Conservation (phyloP, 1,140 invertebrate species). For the Drosophila pandora region DNA sequence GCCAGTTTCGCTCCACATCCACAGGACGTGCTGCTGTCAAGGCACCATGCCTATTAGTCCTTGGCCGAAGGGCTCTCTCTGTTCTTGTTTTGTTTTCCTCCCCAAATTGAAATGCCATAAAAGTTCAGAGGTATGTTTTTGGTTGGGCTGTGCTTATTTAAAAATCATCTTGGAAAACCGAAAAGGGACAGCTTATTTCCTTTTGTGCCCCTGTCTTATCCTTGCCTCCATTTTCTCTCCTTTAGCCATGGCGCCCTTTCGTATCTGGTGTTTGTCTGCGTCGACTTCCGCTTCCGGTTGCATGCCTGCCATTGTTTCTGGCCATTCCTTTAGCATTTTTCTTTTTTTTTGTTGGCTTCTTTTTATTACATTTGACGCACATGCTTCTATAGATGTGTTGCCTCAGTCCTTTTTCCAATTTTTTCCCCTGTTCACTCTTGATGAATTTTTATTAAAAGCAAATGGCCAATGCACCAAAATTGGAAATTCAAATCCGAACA, state of each 20-base stretch:
- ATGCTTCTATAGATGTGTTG: slow-evolving; percentile 26
- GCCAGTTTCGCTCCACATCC: slow-evolving; percentile 28
- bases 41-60: slow-evolving; percentile 51
- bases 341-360: slow-evolving; percentile 2
- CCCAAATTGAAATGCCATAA: slow-evolving; percentile 79
- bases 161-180: slow-evolving; percentile 47
- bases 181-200: slow-evolving; percentile 37
- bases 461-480: slow-evolving; percentile 46
- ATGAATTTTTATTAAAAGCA: slow-evolving; percentile 60
- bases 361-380: slow-evolving; percentile 63
- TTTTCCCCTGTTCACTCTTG: slow-evolving; percentile 40
- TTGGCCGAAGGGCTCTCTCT: slow-evolving; percentile 18
- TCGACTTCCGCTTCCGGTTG: slow-evolving; percentile 74
- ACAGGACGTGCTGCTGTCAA: slow-evolving; percentile 45
- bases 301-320: slow-evolving; percentile 61
- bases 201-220: slow-evolving; percentile 35
- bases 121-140: slow-evolving; percentile 39
- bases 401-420: slow-evolving; percentile 17
- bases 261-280: slow-evolving; percentile 65
- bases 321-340: slow-evolving; percentile 14
- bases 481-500: slow-evolving; percentile 38
- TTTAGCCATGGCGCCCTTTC: slow-evolving; percentile 59
- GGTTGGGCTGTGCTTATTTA: slow-evolving; percentile 48
- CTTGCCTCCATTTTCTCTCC: slow-evolving; percentile 7
- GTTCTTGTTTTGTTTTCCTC: slow-evolving; percentile 50